Conservation (phyloP, 2,113 vertebrate species). For the Xiphias gladius region DNA sequence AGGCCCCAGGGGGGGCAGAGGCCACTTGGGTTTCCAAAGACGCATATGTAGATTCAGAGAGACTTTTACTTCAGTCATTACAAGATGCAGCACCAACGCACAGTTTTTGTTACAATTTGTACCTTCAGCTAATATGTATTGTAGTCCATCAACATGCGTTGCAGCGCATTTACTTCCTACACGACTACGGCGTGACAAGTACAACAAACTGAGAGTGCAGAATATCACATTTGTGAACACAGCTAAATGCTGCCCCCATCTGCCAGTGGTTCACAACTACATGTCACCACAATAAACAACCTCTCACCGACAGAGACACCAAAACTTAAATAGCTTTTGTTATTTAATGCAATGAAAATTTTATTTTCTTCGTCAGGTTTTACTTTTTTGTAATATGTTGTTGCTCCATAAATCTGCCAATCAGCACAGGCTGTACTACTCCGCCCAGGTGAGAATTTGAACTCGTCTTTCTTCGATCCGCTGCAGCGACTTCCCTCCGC, state of each 20-base stretch:
- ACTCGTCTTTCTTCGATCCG: constrained; percentile 13
- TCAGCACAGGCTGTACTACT: background rate
- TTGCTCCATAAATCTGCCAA: background rate
- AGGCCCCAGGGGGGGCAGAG: constrained; percentile 28
- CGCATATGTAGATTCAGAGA: background rate
- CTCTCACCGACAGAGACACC: background rate
- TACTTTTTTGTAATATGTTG: background rate
- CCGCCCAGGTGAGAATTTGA: background rate
- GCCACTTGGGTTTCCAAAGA: constrained; percentile 23
- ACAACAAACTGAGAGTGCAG: constrained; percentile 1
- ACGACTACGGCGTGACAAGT: constrained; percentile 6
- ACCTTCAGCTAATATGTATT: constrained; percentile 24
- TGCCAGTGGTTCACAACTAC: constrained; percentile 59
- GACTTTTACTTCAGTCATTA: background rate
- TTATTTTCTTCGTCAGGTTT: constrained; percentile 3
- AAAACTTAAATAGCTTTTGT: background rate
- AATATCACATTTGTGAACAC: constrained; percentile 2
- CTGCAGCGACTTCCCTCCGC: constrained; percentile 54
- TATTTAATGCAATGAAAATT: constrained; percentile 6
- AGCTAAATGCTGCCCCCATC: constrained; percentile 71
- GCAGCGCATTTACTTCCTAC: constrained; percentile 2
- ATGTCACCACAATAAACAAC: constrained; percentile 2
- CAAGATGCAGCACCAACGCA: background rate
- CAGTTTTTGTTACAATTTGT: constrained; percentile 27
- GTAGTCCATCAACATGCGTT: constrained; percentile 1